phyloP scores from a whole-genome alignment of 64 coral and sea anemone species.

The Stylophora pistillata region DNA sequence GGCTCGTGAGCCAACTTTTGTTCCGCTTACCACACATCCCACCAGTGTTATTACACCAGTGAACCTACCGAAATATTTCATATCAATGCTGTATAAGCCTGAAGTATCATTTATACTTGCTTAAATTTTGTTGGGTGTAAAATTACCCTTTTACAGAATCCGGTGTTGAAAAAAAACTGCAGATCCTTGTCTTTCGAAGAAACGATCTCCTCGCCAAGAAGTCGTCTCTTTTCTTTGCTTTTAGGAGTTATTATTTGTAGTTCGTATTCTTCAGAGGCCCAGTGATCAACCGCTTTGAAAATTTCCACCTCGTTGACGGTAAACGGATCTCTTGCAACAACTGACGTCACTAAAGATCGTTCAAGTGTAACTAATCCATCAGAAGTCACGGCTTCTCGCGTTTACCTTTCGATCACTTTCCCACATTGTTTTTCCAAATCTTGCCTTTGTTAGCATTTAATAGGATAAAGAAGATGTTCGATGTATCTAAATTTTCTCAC shows the following conservation, averaged over 20 bases:
- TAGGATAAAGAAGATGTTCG: slow-evolving; percentile 10
- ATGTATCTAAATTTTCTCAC: too few relatives aligned
- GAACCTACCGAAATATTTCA: too few relatives aligned
- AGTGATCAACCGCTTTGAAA: slow-evolving; percentile 25
- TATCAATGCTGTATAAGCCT: too few relatives aligned
- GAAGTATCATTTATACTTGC: too few relatives aligned
- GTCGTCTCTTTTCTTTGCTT: neutral
- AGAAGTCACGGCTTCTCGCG: neutral
- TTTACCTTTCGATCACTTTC: slow-evolving; percentile 26
- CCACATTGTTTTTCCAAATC: slow-evolving; percentile 21
- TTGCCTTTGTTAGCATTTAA: slow-evolving; percentile 22
- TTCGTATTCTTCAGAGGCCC: neutral
- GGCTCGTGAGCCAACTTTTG: too few relatives aligned
- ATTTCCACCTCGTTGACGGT: slow-evolving; percentile 5
- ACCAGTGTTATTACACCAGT: too few relatives aligned
- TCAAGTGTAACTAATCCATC: slow-evolving; percentile 24
- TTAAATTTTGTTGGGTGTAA: too few relatives aligned
- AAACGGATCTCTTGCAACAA: neutral
- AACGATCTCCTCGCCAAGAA: slow-evolving; percentile 6
- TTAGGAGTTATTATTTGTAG: neutral
- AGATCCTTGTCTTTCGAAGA: too few relatives aligned
- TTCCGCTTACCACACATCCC: too few relatives aligned
- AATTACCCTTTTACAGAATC: too few relatives aligned
- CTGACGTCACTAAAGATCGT: neutral
- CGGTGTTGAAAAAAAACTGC: too few relatives aligned